Evolutionary conservation across 2,888 invertebrate genomes (phyloP).

Genomic region (Didymodactylos carnosus): DNA sequence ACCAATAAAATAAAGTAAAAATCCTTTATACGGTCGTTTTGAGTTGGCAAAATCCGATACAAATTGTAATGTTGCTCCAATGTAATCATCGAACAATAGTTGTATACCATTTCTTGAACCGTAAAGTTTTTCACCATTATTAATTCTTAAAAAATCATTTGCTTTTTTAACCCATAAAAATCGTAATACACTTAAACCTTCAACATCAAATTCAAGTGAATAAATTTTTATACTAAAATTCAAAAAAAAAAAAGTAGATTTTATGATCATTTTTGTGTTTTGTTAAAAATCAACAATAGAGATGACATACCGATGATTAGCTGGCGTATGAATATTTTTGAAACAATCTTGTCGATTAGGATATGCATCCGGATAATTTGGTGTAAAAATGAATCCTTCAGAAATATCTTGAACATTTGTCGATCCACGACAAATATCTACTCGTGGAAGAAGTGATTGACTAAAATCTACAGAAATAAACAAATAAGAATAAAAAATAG

Average conservation of each 20-base stretch:
- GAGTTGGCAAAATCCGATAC: not conserved
- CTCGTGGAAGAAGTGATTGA: not conserved
- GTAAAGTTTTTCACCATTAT: not conserved
- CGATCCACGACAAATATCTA: not conserved
- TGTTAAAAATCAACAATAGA: not conserved
- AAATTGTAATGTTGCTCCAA: not conserved
- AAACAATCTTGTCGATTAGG: not conserved
- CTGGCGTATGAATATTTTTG: not conserved
- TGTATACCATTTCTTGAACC: not conserved
- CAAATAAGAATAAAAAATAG: too few species aligned
- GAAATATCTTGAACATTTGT: not conserved
- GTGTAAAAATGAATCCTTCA: not conserved
- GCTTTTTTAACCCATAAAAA: not conserved
- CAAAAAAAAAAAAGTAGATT: not conserved
- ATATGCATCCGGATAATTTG: not conserved
- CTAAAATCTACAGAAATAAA: not conserved
- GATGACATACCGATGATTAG: not conserved
- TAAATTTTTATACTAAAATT: not conserved
- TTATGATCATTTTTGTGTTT: too few species aligned
- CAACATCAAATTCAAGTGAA: not conserved
- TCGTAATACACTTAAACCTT: not conserved
- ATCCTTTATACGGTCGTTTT: not conserved
- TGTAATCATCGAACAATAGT: not conserved
- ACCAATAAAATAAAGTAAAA: not conserved
- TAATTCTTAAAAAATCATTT: not conserved